Conservation (phyloP, 1,140 invertebrate genomes). For the Armadillidium nasatum region DNA sequence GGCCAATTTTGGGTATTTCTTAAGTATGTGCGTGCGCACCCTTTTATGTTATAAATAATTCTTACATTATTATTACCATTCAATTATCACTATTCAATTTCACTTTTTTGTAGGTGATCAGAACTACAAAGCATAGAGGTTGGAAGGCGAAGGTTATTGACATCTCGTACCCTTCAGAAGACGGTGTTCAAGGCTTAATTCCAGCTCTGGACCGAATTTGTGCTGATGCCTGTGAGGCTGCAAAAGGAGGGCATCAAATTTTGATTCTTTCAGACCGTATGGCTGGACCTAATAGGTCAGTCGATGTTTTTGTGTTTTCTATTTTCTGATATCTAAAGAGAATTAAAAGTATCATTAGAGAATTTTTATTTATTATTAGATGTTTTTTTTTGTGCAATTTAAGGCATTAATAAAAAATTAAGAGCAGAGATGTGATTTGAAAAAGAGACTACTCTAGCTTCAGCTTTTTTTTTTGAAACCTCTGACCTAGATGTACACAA, state of each 20-base stretch:
- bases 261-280: slow-evolving; percentile 82
- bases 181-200: slow-evolving; percentile 67
- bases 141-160: slow-evolving; percentile 91
- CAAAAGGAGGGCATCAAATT: slow-evolving; percentile 72
- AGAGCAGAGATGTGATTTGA: too few species aligned
- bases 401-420: too few species aligned
- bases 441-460: too few species aligned
- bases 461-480: too few species aligned
- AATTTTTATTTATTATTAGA: too few species aligned
- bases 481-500: too few species aligned
- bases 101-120: slow-evolving; percentile 44
- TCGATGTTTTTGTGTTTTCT: not conserved
- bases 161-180: slow-evolving; percentile 70
- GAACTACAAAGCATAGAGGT: slow-evolving; percentile 71
- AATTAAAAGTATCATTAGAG: too few species aligned
- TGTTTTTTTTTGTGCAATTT: too few species aligned
- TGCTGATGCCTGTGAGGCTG: slow-evolving; percentile 74
- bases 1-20: too few species aligned
- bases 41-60: too few species aligned
- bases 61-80: too few species aligned
- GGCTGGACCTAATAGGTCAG: slow-evolving; percentile 61
- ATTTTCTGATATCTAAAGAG: not conserved
- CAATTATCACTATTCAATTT: not conserved
- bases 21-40: too few species aligned
- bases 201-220: slow-evolving; percentile 75